These are phyloP conservation scores for Lobophora halterata DNA, from an alignment of 2,888 invertebrate genomes.

Conservation along the genomic window DNA sequence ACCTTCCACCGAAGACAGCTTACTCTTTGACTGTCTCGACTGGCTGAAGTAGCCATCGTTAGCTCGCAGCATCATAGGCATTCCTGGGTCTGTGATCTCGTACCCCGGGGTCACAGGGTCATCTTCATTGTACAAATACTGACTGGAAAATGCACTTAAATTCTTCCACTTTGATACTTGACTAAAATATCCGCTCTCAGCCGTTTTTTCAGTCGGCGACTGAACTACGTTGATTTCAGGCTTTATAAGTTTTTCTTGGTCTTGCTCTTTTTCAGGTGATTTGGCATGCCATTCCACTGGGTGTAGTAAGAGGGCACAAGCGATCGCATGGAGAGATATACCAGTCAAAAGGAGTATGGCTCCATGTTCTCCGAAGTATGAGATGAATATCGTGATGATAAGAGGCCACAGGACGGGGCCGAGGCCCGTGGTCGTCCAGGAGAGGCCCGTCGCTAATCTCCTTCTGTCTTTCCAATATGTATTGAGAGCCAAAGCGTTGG, in stretches of 20 bases:
- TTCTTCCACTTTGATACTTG: conserved; percentile 65
- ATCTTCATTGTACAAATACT: conserved; percentile 83
- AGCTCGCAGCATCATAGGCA: conserved; percentile 84
- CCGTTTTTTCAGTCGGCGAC: conserved; percentile 46
- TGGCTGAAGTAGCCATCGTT: conserved; percentile 83
- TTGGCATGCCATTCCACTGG: conserved; percentile 88
- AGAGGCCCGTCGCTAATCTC: conserved; percentile 85
- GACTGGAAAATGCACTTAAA: conserved; percentile 80
- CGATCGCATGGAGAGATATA: conserved; percentile 84
- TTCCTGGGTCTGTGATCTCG: conserved; percentile 83
- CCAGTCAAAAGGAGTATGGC: conserved; percentile 84
- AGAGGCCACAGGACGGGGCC: conserved; percentile 88
- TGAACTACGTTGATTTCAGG: conserved; percentile 23
- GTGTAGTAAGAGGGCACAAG: conserved; percentile 84
- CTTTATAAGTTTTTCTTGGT: conserved; percentile 51
- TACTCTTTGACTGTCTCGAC: conserved; percentile 67
- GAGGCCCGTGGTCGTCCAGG: conserved; percentile 86
- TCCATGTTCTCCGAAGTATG: conserved; percentile 83
- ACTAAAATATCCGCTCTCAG: conserved; percentile 67
- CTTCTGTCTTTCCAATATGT: conserved; percentile 87
- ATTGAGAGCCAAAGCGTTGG: conserved; percentile 86
- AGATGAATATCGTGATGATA: conserved; percentile 83
- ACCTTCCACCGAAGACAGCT: conserved; percentile 63
- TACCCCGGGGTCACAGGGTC: conserved; percentile 82
- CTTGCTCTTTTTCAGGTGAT: conserved; percentile 49